A percentile compares a stretch with the other conserved stretches of the same genome.
phyloP scores from a whole-genome alignment of 2,888 invertebrate species.

The Chirona hameri region DNA sequence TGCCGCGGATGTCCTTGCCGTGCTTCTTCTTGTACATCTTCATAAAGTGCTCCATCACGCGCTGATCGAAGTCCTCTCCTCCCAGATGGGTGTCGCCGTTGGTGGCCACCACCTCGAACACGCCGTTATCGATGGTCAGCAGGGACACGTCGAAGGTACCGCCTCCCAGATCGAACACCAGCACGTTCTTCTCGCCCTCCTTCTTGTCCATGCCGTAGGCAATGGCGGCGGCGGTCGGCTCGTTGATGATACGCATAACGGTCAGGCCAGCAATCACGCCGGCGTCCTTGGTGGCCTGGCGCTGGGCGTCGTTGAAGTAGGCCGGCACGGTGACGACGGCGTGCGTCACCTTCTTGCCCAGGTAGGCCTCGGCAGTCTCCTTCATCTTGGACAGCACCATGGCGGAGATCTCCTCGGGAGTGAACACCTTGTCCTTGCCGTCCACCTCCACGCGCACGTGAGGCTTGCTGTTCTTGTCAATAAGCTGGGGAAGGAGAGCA shows the following conservation, averaged over 20 bases:
- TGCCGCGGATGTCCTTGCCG: conserved; percentile 93
- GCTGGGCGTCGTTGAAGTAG: conserved; percentile 99
- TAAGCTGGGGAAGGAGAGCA: conserved; percentile 52
- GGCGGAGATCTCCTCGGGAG: conserved; percentile 98
- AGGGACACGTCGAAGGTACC: conserved; percentile 99
- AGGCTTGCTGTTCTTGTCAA: conserved; percentile 91
- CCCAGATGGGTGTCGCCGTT: conserved; percentile 97
- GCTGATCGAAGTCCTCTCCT: conserved; percentile 98
- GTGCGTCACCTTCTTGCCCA: conserved; percentile 82
- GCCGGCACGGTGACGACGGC: conserved; percentile 95
- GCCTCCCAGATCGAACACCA: conserved; percentile 98
- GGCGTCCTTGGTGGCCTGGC: conserved; percentile 98
- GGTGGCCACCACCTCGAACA: conserved; percentile 90
- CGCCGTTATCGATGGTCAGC: conserved; percentile 96
- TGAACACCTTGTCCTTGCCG: conserved; percentile 60
- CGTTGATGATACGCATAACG: conserved; percentile 96
- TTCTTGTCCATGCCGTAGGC: conserved; percentile 96
- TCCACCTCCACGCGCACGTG: conserved; percentile 64
- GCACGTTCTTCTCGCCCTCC: conserved; percentile 95
- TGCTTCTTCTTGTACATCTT: conserved; percentile 98
- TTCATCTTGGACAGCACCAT: conserved; percentile 99
- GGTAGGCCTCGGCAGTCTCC: conserved; percentile 95
- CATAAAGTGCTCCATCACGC: conserved; percentile 98
- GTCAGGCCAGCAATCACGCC: conserved; percentile 88
- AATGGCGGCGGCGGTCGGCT: conserved; percentile 94